These are phyloP conservation scores for Tinamus guttatus DNA, from an alignment of 2,113 vertebrate genomes.

Conservation along the genomic window DNA sequence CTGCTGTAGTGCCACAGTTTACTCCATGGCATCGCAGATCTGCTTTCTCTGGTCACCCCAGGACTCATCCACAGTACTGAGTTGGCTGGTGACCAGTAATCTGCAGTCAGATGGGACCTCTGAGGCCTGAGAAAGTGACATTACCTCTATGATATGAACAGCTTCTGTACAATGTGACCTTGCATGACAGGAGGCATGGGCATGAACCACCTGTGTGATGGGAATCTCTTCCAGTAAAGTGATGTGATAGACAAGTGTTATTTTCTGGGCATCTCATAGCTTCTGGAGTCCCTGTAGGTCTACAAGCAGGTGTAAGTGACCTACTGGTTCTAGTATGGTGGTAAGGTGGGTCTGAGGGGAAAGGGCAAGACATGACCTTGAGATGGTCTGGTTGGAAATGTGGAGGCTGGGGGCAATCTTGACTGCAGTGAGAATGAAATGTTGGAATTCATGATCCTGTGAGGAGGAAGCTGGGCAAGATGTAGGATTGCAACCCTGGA, in stretches of 20 bases:
- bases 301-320: background rate
- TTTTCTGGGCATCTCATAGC: background rate
- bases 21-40: background rate
- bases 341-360: background rate
- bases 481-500: no score
- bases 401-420: no score
- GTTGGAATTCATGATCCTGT: no score
- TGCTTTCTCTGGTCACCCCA: background rate
- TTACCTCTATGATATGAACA: background rate
- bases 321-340: background rate
- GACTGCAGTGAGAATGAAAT: no score
- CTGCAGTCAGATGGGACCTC: background rate
- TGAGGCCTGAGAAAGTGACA: background rate
- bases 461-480: no score
- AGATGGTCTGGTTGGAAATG: no score
- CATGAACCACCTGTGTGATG: background rate
- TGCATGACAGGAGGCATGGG: background rate
- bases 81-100: background rate
- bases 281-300: background rate
- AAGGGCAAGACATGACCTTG: background rate
- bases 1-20: background rate
- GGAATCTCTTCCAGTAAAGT: background rate
- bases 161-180: background rate
- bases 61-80: background rate
- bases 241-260: fast-evolving